Base-by-base conservation (phyloP, 2,888 invertebrate species). In the Hydrotaea cyrtoneurina region DNA sequence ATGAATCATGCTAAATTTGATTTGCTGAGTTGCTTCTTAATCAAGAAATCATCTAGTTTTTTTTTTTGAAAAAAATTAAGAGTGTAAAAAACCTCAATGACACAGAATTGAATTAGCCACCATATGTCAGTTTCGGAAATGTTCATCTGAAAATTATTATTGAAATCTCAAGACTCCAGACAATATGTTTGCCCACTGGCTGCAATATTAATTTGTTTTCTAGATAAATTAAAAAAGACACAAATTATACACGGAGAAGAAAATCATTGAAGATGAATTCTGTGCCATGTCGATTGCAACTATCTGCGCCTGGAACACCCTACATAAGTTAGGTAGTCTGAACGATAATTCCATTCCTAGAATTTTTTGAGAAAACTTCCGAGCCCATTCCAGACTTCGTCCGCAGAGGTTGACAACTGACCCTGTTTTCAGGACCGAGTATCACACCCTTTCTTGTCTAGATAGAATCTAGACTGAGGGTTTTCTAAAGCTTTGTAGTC, bases 141-240 rank as follows among this genome's bases (percentile, higher is more conserved):
- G 46, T 57, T 74, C 66, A 74, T 80, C 74, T 66, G 57, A 80
- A 46, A 74, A 57, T 43, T 43, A 74, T 66, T 66, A 80, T 57
- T 80, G 57, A 66, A 57, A 46, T 64, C 66, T 80, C 55, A 74
- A 80, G 66, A 74, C 55, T 55, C 66, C 74, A 80, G 79, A 74
- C 79, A 74, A 66, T 62, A 31, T 55, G 26, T 69, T n/a, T 74
- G 57, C 23, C 64, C 57, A 79, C 39, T 46, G 79, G 73, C 79
- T 74, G 74, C 43, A 57, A 53, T 66, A 36, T 80, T 80, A 80
- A 80, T 80, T 80, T 74, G 66, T 69, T 74, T 73, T 78, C 64
- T 59, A 53, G 4, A 73, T 46, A 74, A 55, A n/a, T 19, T 19
- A 19, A 78, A 43, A 55, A 26, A 17, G 66, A n/a, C n/a, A n/a